These are phyloP conservation scores for Frankliniella intonsa DNA, from an alignment of 2,888 invertebrate species.

Conservation along the genomic window DNA sequence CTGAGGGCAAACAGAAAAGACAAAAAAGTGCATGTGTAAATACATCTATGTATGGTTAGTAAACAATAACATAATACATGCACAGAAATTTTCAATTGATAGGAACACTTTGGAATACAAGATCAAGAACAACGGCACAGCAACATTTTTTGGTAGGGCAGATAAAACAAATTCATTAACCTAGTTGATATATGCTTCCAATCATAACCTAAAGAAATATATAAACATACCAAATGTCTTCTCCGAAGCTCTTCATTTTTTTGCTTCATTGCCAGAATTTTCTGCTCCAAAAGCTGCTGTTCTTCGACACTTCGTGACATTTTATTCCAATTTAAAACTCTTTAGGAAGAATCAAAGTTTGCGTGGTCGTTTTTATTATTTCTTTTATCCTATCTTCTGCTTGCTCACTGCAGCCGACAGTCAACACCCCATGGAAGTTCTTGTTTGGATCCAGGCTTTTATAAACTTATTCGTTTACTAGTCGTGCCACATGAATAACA, in stretches of 20 bases:
- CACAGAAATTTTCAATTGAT: background rate
- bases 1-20: constrained; percentile 25
- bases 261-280: background rate
- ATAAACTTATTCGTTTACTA: too few relatives aligned
- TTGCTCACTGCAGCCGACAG: too few relatives aligned
- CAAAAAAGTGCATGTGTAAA: background rate
- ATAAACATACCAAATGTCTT: constrained; percentile 29
- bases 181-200: background rate
- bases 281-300: background rate
- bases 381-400: too few relatives aligned
- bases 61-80: background rate
- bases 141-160: background rate
- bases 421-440: too few relatives aligned
- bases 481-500: too few relatives aligned
- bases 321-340: background rate
- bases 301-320: constrained; percentile 4
- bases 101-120: too few relatives aligned
- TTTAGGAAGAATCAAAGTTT: too few relatives aligned
- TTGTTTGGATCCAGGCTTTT: too few relatives aligned
- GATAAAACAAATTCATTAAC: background rate
- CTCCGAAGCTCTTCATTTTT: background rate
- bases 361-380: too few relatives aligned
- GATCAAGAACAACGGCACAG: background rate
- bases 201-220: background rate
- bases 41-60: background rate